phyloP scores from a whole-genome alignment of 2,797 vertebrate species.

The Meda fulgida region DNA sequence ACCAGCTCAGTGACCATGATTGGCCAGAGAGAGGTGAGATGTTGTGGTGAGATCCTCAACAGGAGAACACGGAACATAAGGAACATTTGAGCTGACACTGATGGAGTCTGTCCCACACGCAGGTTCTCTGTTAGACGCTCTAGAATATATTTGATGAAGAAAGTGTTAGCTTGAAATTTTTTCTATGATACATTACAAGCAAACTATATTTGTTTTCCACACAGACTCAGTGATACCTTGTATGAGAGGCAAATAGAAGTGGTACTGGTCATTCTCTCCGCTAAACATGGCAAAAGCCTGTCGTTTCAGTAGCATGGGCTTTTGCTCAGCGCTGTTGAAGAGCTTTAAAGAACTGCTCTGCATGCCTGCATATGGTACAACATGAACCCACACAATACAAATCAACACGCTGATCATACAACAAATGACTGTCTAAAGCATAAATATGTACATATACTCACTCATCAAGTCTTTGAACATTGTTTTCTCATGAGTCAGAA shows the following conservation, averaged over 20 bases:
- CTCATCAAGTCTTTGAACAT: conserved; percentile 99
- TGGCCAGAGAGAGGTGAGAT: conserved; percentile 95
- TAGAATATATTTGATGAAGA: conserved; percentile 59
- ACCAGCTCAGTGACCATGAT: conserved; percentile 99
- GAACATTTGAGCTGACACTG: conserved; percentile 92
- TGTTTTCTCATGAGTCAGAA: conserved; percentile 97
- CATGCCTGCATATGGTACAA: conserved; percentile 79
- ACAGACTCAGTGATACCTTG: conserved; percentile 81
- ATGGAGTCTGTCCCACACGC: conserved; percentile 85
- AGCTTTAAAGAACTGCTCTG: conserved; percentile 95
- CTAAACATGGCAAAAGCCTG: conserved; percentile 96
- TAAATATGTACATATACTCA: conserved; percentile 77
- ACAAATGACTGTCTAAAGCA: neutral
- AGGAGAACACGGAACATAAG: conserved; percentile 95
- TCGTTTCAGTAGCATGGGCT: conserved; percentile 94
- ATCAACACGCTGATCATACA: neutral
- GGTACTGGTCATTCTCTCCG: conserved; percentile 94
- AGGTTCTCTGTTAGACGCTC: conserved; percentile 95
- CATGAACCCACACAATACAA: neutral
- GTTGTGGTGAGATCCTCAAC: conserved; percentile 93
- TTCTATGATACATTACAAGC: neutral
- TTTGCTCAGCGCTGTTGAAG: conserved; percentile 89
- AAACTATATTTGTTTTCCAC: neutral
- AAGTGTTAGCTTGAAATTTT: neutral
- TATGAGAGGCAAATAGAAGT: conserved; percentile 95